Conservation (phyloP, 2,888 invertebrate genomes). For the Pammene fasciana region DNA sequence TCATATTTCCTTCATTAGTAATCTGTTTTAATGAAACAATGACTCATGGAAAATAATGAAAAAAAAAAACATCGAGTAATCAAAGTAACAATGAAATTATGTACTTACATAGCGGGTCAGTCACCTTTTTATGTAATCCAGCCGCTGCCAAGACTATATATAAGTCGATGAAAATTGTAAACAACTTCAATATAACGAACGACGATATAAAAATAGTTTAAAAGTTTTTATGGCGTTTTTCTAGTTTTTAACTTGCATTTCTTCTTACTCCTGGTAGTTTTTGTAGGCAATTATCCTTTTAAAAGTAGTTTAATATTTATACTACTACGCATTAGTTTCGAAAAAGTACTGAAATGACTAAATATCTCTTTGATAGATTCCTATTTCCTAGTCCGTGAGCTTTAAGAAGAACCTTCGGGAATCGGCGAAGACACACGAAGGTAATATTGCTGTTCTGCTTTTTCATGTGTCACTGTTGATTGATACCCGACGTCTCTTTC, state of each 20-base stretch:
- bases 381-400: no score
- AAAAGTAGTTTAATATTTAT: no score
- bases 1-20: constrained; percentile 1
- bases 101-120: constrained; percentile 38
- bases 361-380: no score
- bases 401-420: no score
- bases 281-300: no score
- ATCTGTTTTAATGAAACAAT: constrained; percentile 7
- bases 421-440: no score
- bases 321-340: no score
- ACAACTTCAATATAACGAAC: constrained; percentile 47
- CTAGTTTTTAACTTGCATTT: background rate
- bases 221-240: background rate
- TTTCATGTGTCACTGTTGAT: no score
- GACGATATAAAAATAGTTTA: constrained; percentile 19
- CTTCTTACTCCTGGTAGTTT: background rate
- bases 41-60: constrained; percentile 19
- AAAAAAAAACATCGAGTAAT: constrained; percentile 35
- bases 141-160: constrained; percentile 52
- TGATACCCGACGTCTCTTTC: no score
- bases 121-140: constrained; percentile 43
- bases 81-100: constrained; percentile 39
- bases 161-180: constrained; percentile 48
- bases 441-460: no score
- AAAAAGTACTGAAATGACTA: no score